These are phyloP conservation scores for Ladona fulva DNA, from an alignment of 1,140 invertebrate genomes.

Conservation along the genomic window DNA sequence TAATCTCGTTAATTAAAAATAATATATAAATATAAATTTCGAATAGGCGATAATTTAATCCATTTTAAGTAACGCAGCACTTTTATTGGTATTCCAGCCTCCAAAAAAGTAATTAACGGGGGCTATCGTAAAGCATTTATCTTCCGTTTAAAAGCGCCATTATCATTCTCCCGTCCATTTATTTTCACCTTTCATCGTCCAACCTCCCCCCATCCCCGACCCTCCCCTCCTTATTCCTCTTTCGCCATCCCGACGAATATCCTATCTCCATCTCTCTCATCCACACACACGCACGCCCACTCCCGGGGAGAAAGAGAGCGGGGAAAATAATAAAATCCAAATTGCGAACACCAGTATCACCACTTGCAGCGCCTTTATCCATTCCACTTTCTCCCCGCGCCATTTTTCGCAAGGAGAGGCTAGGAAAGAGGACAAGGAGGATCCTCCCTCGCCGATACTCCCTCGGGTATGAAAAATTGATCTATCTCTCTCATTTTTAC, in stretches of 20 bases:
- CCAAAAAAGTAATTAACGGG: neutral
- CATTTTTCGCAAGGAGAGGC: too few relatives aligned
- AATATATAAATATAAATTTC: neutral
- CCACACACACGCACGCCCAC: neutral
- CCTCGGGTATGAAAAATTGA: slow-evolving; percentile 9
- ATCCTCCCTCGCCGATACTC: neutral
- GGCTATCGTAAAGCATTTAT: slow-evolving; percentile 9
- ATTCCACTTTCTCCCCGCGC: too few relatives aligned
- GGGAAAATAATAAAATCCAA: neutral
- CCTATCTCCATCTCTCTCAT: neutral
- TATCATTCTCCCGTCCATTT: neutral
- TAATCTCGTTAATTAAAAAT: neutral
- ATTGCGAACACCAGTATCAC: neutral
- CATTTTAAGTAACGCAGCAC: neutral
- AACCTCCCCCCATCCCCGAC: neutral
- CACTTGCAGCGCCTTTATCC: too few relatives aligned
- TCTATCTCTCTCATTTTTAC: slow-evolving; percentile 1
- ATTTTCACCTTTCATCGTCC: neutral
- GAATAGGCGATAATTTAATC: neutral
- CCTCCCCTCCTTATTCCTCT: too few relatives aligned
- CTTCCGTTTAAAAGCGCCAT: slow-evolving; percentile 4
- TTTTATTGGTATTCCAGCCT: slow-evolving; percentile 1
- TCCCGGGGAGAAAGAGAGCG: neutral
- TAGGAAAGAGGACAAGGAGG: too few relatives aligned
- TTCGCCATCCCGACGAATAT: too few relatives aligned